Evolutionary conservation across 2,888 invertebrate species (phyloP), one percentile per base, ranked within the genome.

Genomic region (Cerceris ruficornis): DNA sequence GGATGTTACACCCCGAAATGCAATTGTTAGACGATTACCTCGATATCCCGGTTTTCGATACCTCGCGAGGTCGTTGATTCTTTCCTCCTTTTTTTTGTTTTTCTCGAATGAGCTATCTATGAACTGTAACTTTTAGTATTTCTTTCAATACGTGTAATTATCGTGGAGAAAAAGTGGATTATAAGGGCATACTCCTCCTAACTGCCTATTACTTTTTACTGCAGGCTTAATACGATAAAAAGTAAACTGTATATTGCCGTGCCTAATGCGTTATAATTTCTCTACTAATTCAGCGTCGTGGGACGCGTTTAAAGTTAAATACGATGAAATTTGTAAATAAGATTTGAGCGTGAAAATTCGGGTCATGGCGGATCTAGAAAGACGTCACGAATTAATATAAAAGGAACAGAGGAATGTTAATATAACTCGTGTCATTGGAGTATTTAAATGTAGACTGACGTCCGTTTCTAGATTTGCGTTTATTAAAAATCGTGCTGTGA

Each of bases 401-500:
- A 67, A 49, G 46, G 55, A 87, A 49, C 42, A 73, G 4, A 28
- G 28, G 28, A 57, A 52, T 89, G 83, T 88, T 91, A 88, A 88
- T 90, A 85, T 89, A 88, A 89, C 81, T 79, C 82, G 86, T 87
- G 82, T 87, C 88, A 85, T 86, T 84, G 85, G 87, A 87, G 78
- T 89, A 91, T 90, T 90, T 88, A 89, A 90, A 88, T 87, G 80
- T 81, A 84, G 87, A 89, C 77, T 71, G 82, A 81, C 81, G 80
- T 81, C 81, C 73, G 81, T 86, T 84, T 86, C 78, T 85, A 82
- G 85, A 86, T 87, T 77, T 84, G 85, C 83, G 82, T 89, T 89
- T 88, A 82, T 90, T 88, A 86, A 88, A 89, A 88, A 89, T 91
- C 88, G 86, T 91, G 88, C 91, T 91, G 91, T 91, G 91, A 91